These are phyloP conservation scores for Archocentrus centrarchus DNA, from an alignment of 2,113 vertebrate genomes.

Conservation along the genomic window DNA sequence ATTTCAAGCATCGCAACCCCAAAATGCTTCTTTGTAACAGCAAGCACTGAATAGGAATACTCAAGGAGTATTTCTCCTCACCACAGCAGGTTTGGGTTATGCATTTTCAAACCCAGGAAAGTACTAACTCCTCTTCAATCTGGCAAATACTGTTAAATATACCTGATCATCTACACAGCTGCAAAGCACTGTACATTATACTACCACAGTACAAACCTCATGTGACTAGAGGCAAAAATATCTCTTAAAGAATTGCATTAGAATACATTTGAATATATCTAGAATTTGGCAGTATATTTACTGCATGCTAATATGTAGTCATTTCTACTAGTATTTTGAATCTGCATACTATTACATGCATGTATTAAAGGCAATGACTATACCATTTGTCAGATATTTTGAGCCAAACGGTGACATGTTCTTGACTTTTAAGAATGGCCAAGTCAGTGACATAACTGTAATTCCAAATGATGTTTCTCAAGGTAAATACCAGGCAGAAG, in stretches of 20 bases:
- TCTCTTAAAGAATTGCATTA: not conserved
- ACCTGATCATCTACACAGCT: not conserved
- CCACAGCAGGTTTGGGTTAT: not conserved
- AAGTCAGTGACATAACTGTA: not conserved
- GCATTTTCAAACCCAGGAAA: constrained; percentile 9
- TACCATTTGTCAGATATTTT: not conserved
- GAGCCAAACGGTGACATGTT: not conserved
- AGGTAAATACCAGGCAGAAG: not conserved
- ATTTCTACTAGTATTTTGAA: not conserved
- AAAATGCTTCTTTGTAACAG: constrained; percentile 6
- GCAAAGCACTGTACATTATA: not conserved
- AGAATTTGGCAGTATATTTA: not conserved
- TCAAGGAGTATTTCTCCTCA: not conserved
- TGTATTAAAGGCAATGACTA: not conserved
- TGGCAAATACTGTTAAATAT: constrained; percentile 11
- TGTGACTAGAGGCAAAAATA: not conserved
- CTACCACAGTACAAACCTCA: not conserved
- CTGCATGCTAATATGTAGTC: not conserved
- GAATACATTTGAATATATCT: not conserved
- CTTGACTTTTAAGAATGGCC: constrained; percentile 4
- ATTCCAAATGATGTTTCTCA: not conserved
- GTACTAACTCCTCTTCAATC: not conserved
- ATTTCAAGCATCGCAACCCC: constrained; percentile 12
- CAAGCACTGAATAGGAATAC: not conserved
- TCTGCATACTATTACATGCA: not conserved